A percentile compares a stretch with the other conserved stretches of the same genome.
phyloP scores from a whole-genome alignment of 2,113 vertebrate genomes.

The western clawed frog (Xenopus tropicalis) region DNA sequence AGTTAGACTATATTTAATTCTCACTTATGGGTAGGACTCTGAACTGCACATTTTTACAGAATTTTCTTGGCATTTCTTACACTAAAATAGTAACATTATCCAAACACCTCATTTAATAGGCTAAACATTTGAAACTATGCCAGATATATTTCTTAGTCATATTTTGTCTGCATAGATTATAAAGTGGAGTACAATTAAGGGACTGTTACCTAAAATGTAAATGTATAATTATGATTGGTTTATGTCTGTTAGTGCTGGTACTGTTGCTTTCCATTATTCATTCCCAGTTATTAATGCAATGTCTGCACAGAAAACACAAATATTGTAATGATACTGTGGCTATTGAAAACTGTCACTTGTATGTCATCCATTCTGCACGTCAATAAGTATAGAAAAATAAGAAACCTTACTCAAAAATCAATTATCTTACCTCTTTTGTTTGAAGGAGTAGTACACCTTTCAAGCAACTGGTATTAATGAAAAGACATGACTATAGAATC shows the following conservation, averaged over 20 bases:
- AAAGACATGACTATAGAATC: constrained; percentile 76
- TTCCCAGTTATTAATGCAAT: background rate
- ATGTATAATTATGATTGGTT: background rate
- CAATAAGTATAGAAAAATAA: constrained; percentile 64
- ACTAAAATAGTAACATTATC: background rate
- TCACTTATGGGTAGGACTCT: too few species aligned
- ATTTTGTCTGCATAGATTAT: background rate
- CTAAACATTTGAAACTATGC: background rate
- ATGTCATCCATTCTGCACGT: constrained; percentile 65
- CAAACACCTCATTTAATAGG: background rate
- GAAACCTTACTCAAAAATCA: constrained; percentile 67
- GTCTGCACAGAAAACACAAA: constrained; percentile 3
- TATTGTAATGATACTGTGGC: background rate
- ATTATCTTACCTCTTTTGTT: constrained; percentile 75
- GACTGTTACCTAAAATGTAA: background rate
- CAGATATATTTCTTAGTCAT: background rate
- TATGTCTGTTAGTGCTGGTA: background rate
- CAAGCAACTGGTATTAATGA: constrained; percentile 77
- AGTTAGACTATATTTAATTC: too few species aligned
- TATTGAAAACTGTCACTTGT: constrained; percentile 59
- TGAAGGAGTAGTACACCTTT: constrained; percentile 72
- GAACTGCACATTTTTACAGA: background rate
- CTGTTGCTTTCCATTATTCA: background rate
- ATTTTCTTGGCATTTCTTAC: background rate
- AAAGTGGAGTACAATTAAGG: background rate